phyloP scores from a whole-genome alignment of 2,797 vertebrate genomes.

The Phrynocephalus forsythii region DNA sequence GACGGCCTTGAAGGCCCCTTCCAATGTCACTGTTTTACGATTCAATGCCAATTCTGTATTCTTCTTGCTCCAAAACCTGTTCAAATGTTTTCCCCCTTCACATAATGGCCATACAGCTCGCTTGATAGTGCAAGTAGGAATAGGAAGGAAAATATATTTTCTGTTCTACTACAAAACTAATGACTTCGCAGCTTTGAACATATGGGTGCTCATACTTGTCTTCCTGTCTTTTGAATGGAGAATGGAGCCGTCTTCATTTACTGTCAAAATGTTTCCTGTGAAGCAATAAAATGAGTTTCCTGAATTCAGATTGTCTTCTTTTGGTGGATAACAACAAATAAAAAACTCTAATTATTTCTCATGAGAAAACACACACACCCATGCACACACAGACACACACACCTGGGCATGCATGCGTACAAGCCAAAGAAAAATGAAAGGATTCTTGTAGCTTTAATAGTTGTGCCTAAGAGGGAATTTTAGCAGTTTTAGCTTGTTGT shows the following conservation, averaged over 20 bases:
- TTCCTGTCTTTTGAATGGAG: slow-evolving; percentile 23
- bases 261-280: slow-evolving; percentile 32
- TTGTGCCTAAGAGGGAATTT: too few relatives aligned
- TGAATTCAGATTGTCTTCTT: slow-evolving; percentile 38
- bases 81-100: neutral
- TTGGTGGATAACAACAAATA: neutral
- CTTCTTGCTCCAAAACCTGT: slow-evolving; percentile 27
- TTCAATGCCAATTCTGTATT: neutral
- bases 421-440: too few relatives aligned
- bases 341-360: neutral
- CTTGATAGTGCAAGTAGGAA: slow-evolving; percentile 24
- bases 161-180: slow-evolving; percentile 35
- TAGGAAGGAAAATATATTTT: neutral
- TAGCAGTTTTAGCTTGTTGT: too few relatives aligned
- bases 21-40: too few relatives aligned
- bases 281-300: slow-evolving; percentile 41
- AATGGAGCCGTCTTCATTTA: slow-evolving; percentile 39
- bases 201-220: neutral
- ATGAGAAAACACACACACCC: neutral
- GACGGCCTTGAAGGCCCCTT: too few relatives aligned
- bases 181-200: slow-evolving; percentile 28
- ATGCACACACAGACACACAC: too few relatives aligned
- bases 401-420: too few relatives aligned
- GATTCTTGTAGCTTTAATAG: too few relatives aligned
- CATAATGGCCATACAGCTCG: slow-evolving; percentile 13